Evolutionary conservation across 2,797 vertebrate species (phyloP).

Genomic region (Brachymystax lenok): DNA sequence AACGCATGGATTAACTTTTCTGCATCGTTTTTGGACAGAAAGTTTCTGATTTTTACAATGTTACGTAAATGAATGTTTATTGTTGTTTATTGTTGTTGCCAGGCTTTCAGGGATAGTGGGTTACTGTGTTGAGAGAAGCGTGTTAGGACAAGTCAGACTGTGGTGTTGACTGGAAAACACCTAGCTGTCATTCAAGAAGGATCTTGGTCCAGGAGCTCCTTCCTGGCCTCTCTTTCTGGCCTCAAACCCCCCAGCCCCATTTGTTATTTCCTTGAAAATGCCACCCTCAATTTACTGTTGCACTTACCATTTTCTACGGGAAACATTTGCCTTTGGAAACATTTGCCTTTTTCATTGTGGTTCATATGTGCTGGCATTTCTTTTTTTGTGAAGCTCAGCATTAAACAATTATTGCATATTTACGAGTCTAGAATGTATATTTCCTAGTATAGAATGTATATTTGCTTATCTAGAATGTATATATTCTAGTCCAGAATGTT

Average conservation of each 20-base stretch:
- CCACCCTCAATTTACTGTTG: conserved; percentile 32
- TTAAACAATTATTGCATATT: no score
- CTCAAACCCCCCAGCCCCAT: not conserved
- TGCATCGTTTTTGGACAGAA: no score
- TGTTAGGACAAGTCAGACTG: conserved; percentile 56
- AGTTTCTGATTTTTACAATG: no score
- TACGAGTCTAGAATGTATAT: no score
- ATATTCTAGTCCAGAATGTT: no score
- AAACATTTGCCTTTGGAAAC: no score
- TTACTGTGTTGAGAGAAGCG: conserved; percentile 63
- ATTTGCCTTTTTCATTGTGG: not conserved
- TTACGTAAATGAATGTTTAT: no score
- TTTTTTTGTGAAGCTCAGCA: no score
- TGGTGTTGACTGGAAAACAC: conserved; percentile 43
- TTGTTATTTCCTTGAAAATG: conserved; percentile 36
- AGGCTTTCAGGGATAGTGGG: conserved; percentile 43
- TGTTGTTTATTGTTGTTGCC: not conserved
- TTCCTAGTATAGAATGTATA: no score
- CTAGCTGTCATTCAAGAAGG: conserved; percentile 59
- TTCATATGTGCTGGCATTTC: no score
- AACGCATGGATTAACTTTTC: no score
- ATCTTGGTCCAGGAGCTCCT: conserved; percentile 70
- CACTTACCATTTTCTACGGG: not conserved
- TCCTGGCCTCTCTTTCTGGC: conserved; percentile 41
- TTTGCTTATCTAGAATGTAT: not conserved